Conservation (phyloP, 2,888 invertebrate genomes). For the Petrolisthes manimaculis region DNA sequence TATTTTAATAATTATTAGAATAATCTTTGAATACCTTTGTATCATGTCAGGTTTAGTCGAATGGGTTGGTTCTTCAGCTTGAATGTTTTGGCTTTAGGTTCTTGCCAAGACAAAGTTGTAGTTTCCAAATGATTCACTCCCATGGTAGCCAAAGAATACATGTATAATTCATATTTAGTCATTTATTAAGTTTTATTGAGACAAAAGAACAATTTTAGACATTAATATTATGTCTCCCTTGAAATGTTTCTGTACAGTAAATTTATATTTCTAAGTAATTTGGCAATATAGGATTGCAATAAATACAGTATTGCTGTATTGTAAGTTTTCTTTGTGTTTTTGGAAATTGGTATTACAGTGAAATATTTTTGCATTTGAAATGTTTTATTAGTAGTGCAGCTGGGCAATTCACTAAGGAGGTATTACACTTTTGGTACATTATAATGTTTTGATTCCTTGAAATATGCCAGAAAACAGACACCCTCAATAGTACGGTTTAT, state of each 20-base stretch:
- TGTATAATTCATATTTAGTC: conserved; percentile 35
- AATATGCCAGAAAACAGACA: too few relatives aligned
- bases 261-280: not conserved
- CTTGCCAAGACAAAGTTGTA: not conserved
- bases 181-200: conserved; percentile 34
- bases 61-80: not conserved
- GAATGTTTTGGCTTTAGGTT: not conserved
- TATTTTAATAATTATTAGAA: not conserved
- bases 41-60: not conserved
- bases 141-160: conserved; percentile 41
- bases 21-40: not conserved
- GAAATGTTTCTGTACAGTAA: not conserved
- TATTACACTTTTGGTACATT: too few relatives aligned
- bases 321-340: conserved; percentile 6
- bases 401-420: too few relatives aligned
- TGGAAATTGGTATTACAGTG: not conserved
- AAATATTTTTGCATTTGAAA: not conserved
- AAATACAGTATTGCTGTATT: conserved; percentile 11
- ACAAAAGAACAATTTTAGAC: not conserved
- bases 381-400: too few relatives aligned
- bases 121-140: conserved; percentile 13
- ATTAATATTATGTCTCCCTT: not conserved
- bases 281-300: conserved; percentile 18
- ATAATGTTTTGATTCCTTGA: too few relatives aligned
- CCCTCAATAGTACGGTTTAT: too few relatives aligned